Evolutionary conservation across 2,113 vertebrate genomes (phyloP), one percentile per base, ranked within the genome.

Genomic region (Odontophorus gujanensis): DNA sequence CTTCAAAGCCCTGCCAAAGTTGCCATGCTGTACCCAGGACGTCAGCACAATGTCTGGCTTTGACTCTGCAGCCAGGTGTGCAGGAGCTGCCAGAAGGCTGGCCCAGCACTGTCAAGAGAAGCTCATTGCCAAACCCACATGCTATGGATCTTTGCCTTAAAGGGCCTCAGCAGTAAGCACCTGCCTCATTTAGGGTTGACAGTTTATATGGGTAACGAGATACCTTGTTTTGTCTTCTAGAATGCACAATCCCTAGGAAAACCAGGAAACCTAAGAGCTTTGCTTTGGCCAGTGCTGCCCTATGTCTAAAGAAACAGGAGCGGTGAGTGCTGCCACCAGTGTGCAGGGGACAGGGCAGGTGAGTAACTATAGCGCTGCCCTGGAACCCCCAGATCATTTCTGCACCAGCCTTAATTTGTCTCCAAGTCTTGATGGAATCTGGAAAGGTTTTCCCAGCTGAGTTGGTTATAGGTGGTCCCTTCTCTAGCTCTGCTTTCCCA

Each of bases 1-100:
- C 38, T 78, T 78, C 69, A 71, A 57, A 84, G 30, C 51, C 50
- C 7, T 42, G 7, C 3, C 7, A 34, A 36, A 42, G 63, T 57
- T 47, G 42, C 50, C 45, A 62, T 62, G 24, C 2, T 0, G 0
- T 38, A 42, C 18, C 21, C 69, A 9, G 17, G 18, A 43, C 30
- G 63, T 22, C 36, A 75, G 43, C 2, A 1, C 22, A n/a, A 11
- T 57, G 25, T 38, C 19, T 21, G 50, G 6, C 32, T 72, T 34
- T 0, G 0, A n/a, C 55, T 11, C n/a, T 66, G 19, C 45, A 63
- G 34, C 36, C 85, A 71, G 45, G 26, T 40, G 26, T 72, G 36
- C 34, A 50, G 34, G 8, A 62, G 18, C 7, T 12, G 59, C 24
- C 73, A 13, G 66, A 13, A 84, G 84, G 43, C 53, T 87, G 81